Evolutionary conservation across 2,797 vertebrate genomes (phyloP).

Genomic region (Cephalopachus bancanus): DNA sequence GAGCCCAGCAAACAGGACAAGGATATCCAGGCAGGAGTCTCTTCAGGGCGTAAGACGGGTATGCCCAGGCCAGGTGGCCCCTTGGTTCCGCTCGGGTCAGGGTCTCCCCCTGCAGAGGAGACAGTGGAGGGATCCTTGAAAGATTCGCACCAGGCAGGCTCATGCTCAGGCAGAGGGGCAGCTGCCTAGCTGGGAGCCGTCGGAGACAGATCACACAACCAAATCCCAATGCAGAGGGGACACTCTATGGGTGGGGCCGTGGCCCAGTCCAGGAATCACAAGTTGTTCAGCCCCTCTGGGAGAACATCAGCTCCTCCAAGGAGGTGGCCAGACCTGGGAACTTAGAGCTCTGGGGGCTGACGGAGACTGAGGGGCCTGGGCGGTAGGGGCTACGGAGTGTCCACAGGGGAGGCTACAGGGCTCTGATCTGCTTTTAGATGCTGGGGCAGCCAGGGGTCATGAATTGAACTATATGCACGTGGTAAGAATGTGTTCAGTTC

Average conservation of each 20-base stretch:
- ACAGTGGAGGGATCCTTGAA: background rate
- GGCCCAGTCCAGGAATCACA: background rate
- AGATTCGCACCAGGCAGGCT: background rate
- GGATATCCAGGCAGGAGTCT: background rate
- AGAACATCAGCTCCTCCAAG: background rate
- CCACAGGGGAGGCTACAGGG: background rate
- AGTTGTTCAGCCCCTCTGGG: too few relatives aligned
- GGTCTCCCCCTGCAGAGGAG: too few relatives aligned
- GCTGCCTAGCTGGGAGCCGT: background rate
- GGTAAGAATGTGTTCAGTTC: background rate
- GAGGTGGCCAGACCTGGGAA: background rate
- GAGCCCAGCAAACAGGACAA: background rate
- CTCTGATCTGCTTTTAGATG: background rate
- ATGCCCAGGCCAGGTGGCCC: accelerated
- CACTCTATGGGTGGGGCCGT: background rate
- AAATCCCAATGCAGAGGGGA: accelerated
- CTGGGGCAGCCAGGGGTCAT: background rate
- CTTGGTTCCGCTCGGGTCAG: background rate
- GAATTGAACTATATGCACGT: background rate
- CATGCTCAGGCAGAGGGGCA: background rate
- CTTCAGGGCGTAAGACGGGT: background rate
- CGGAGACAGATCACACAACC: background rate
- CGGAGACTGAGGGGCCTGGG: background rate
- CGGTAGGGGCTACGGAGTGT: background rate
- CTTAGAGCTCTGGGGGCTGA: background rate